These are phyloP conservation scores for Litoditis marina DNA, from an alignment of 2,888 invertebrate species.

Conservation along the genomic window DNA sequence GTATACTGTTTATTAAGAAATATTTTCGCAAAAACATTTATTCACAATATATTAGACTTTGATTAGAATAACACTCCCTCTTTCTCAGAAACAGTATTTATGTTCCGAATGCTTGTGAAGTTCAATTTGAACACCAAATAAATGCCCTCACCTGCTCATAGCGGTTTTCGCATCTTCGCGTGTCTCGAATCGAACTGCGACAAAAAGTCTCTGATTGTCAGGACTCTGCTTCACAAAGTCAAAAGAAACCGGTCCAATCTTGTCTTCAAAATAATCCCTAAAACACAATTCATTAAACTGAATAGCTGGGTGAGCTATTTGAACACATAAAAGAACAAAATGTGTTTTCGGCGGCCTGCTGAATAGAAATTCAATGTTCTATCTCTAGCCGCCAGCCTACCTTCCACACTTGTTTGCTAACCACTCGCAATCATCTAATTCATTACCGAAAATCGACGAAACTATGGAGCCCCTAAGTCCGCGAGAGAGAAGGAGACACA, in stretches of 20 bases:
- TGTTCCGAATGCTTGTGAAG: too few species aligned
- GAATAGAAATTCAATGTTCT: too few species aligned
- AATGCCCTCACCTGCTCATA: conserved; percentile 41
- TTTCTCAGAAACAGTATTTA: too few species aligned
- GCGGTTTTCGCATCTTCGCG: conserved; percentile 50
- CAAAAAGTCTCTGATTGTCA: conserved; percentile 50
- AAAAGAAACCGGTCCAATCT: conserved; percentile 53
- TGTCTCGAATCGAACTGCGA: conserved; percentile 58
- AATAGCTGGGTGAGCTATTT: too few species aligned
- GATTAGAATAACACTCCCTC: neutral
- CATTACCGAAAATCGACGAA: too few species aligned
- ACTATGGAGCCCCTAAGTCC: too few species aligned
- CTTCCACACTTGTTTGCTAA: too few species aligned
- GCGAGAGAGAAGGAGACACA: too few species aligned
- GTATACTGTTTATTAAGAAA: neutral
- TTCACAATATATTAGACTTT: neutral
- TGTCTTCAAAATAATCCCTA: conserved; percentile 58
- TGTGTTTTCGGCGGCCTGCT: too few species aligned
- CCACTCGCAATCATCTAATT: too few species aligned
- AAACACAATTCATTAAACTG: conserved; percentile 21
- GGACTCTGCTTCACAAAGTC: conserved; percentile 56
- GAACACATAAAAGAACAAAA: too few species aligned
- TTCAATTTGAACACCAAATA: neutral
- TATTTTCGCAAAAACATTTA: conserved; percentile 8
- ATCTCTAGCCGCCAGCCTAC: too few species aligned